These are phyloP conservation scores for Fukomys damarensis DNA, from an alignment of 2,113 vertebrate species.

Conservation along the genomic window DNA sequence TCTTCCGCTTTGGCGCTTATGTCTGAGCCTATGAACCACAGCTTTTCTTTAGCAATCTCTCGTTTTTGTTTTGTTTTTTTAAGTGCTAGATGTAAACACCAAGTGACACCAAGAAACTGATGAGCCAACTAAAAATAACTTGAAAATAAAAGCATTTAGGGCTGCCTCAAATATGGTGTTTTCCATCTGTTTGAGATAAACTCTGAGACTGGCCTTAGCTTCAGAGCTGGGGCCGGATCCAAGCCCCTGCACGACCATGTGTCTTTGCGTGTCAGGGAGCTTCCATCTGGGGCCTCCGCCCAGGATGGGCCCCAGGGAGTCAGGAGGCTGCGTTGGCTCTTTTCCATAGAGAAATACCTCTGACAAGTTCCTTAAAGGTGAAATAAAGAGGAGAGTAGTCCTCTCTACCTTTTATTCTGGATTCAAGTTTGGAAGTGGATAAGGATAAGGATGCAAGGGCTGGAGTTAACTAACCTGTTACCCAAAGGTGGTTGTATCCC, in stretches of 20 bases:
- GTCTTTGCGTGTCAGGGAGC: background rate
- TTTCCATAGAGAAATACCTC: background rate
- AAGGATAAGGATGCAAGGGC: background rate
- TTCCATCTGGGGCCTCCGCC: background rate
- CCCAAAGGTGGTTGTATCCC: background rate
- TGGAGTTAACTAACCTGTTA: background rate
- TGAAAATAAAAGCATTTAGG: slow-evolving; percentile 51
- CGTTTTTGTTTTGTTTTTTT: no score
- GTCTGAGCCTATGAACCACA: background rate
- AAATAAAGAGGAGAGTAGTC: background rate
- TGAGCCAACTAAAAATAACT: slow-evolving; percentile 63
- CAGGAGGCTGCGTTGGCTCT: background rate
- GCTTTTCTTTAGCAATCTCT: background rate
- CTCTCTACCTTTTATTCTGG: background rate
- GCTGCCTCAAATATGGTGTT: background rate
- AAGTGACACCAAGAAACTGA: slow-evolving; percentile 41
- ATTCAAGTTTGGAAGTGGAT: background rate
- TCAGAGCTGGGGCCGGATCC: background rate
- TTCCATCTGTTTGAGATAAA: slow-evolving; percentile 42
- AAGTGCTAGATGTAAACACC: background rate
- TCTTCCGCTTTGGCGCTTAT: background rate
- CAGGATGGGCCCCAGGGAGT: background rate
- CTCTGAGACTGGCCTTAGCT: background rate
- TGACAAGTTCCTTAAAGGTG: background rate
- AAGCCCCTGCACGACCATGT: accelerated